Conservation (phyloP, 2,888 invertebrate species). For the Sphaeridia pumilis region DNA sequence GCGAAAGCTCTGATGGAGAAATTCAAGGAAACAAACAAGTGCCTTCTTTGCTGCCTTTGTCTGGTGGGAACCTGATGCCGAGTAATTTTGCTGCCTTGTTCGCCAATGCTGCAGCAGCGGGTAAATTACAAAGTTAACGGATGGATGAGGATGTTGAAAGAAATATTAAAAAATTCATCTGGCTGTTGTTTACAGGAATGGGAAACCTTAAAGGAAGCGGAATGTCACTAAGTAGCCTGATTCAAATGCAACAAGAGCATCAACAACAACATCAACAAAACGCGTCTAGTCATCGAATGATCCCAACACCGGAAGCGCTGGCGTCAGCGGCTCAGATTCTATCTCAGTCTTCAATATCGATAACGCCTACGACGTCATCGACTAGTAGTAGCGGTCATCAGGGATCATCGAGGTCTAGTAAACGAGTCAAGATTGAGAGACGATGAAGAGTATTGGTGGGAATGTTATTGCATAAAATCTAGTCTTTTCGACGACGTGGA, state of each 20-base stretch:
- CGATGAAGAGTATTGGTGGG: too few relatives aligned
- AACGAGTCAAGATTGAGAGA: too few relatives aligned
- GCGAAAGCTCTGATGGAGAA: slow-evolving; percentile 32
- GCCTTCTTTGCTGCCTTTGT: slow-evolving; percentile 28
- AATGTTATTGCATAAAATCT: too few relatives aligned
- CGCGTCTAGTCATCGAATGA: not conserved
- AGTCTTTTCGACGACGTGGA: too few relatives aligned
- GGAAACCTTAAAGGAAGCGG: not conserved
- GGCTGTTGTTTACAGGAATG: not conserved
- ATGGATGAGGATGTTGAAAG: not conserved
- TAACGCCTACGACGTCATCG: not conserved
- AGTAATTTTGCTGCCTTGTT: slow-evolving; percentile 35
- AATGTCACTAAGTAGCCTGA: not conserved
- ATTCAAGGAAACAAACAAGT: slow-evolving; percentile 28
- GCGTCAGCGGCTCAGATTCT: not conserved
- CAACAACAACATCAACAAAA: too few relatives aligned
- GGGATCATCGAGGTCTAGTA: too few relatives aligned
- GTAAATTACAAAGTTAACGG: not conserved
- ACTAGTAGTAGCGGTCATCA: too few relatives aligned
- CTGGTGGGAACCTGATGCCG: slow-evolving; percentile 30
- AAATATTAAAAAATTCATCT: too few relatives aligned
- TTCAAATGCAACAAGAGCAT: not conserved
- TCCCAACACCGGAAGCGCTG: not conserved
- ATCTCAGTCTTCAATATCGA: not conserved
- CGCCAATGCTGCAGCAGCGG: slow-evolving; percentile 22